Conservation (phyloP, 2,113 vertebrate species). For the Oceanodroma tethys region DNA sequence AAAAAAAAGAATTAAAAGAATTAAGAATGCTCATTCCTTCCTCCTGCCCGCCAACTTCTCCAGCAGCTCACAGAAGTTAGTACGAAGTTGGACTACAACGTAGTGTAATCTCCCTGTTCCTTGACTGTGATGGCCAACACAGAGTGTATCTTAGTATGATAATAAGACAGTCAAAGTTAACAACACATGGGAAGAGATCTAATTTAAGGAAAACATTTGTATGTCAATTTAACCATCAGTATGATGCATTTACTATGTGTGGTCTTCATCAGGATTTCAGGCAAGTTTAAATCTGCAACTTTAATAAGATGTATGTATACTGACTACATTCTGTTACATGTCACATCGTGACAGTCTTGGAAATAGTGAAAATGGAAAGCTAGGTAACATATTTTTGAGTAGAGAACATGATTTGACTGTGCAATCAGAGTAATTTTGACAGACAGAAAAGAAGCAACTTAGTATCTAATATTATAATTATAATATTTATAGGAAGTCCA, state of each 20-base stretch:
- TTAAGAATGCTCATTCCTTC: background rate
- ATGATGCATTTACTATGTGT: background rate
- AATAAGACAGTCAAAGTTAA: background rate
- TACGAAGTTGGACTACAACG: background rate
- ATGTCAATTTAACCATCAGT: background rate
- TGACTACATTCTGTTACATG: background rate
- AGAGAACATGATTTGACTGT: background rate
- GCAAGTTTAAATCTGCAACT: background rate
- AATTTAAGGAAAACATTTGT: background rate
- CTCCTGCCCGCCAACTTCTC: background rate
- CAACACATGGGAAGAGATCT: background rate
- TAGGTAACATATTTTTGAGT: background rate
- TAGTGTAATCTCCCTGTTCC: background rate
- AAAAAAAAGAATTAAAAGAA: too few species aligned
- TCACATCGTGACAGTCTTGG: background rate
- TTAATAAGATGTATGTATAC: background rate
- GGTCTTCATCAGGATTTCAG: background rate
- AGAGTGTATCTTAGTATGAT: background rate
- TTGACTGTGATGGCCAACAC: background rate
- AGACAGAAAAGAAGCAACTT: background rate
- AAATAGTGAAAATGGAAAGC: background rate
- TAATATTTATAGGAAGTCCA: background rate
- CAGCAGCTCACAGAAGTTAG: background rate
- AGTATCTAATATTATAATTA: background rate
- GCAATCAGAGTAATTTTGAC: background rate